phyloP scores from a whole-genome alignment of 1,140 invertebrate species.

The Thaumatotibia leucotreta region DNA sequence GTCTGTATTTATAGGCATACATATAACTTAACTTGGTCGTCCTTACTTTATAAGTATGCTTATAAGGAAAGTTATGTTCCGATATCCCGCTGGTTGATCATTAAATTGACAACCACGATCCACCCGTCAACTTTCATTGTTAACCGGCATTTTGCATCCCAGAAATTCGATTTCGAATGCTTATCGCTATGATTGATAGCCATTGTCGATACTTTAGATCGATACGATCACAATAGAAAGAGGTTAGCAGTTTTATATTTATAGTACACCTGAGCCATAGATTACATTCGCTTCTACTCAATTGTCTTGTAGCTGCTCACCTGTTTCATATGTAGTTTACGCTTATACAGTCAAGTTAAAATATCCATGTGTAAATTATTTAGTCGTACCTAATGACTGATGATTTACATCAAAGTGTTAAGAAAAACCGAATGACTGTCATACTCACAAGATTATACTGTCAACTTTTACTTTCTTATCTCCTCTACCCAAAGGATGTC shows the following conservation, averaged over 20 bases:
- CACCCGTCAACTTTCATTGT: constrained; percentile 54
- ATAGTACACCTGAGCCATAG: constrained; percentile 2
- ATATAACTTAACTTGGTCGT: neutral
- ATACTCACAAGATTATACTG: no score
- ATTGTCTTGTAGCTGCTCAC: neutral
- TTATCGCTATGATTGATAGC: constrained; percentile 38
- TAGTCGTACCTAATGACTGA: no score
- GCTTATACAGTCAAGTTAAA: no score
- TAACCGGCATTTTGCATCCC: constrained; percentile 45
- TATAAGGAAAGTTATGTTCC: constrained; percentile 49
- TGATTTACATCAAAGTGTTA: no score
- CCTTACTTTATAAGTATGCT: constrained; percentile 40
- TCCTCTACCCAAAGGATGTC: no score
- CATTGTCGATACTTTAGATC: constrained; percentile 29
- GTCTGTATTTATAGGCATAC: neutral
- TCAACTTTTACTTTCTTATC: no score
- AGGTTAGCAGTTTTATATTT: constrained; percentile 9
- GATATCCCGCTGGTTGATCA: constrained; percentile 44
- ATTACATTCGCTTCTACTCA: neutral
- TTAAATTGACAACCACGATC: constrained; percentile 49
- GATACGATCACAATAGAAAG: constrained; percentile 15
- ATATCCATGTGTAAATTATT: no score
- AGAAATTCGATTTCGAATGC: constrained; percentile 35
- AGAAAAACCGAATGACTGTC: no score
- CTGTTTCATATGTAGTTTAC: neutral